Evolutionary conservation across 2,113 vertebrate genomes (phyloP), one percentile per base, ranked within the genome.

Genomic region (Lontra canadensis): DNA sequence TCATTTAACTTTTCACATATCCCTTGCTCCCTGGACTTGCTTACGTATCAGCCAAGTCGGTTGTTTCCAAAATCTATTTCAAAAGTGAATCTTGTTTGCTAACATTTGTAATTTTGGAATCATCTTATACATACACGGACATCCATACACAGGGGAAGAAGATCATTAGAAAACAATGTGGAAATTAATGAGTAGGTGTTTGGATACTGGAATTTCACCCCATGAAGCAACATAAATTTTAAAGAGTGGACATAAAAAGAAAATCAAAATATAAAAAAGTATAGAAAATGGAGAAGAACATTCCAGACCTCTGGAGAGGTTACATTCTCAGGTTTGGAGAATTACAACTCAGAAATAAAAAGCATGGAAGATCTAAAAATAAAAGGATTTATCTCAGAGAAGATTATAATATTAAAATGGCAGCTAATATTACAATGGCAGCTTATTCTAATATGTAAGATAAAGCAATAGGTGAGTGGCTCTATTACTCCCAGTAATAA

Each of bases 1-100:
- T 44, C 11, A 29, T 73, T 96, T 93, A 69, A 69, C 49, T 95
- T 59, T 67, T 55, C 69, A 7, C 1, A 0, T 85, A 15, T 49
- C 4, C 18, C 39, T 86, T 67, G 57, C n/a, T 67, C 31, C 80
- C 4, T 55, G 39, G 47, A 65, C 63, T 59, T 31, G 1, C 17
- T 10, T 82, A 17, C 57, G 6, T 74, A 20, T 42, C 49, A 80
- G 39, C 87, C 52, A 55, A 63, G 7, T 63, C 69, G 73, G 34
- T 83, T 88, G n/a, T 81, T 96, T 94, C 52, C 36, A 90, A 90
- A 80, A 57, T 89, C 42, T 82, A 0, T 47, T 97, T 86, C 36
- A 79, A 80, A 90, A 63, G 29, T 82, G 13, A 79, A 44, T 93
- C n/a, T 79, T 89, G 31, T n/a, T 83, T 96, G 83, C 15, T 84